Conservation (phyloP, 2,113 vertebrate genomes). For the Empidonax alnorum region DNA sequence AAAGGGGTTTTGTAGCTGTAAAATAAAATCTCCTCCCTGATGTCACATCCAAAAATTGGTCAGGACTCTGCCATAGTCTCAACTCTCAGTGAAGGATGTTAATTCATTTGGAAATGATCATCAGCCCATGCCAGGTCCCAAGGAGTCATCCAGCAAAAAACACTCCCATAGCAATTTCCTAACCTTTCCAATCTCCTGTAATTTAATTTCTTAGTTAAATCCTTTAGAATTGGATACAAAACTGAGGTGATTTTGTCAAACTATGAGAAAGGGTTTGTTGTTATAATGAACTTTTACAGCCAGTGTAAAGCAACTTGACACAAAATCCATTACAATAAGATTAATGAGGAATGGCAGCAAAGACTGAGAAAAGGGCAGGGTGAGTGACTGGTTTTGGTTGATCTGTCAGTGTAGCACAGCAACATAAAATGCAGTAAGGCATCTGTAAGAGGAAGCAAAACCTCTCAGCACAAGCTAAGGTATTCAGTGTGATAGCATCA, state of each 20-base stretch:
- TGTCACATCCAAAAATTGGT: neutral
- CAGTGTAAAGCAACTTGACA: constrained; percentile 35
- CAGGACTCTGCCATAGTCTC: neutral
- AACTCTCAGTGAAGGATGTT: neutral
- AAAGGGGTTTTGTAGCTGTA: neutral
- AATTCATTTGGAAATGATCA: neutral
- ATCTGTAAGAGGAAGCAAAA: constrained; percentile 16
- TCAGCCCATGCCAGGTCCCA: neutral
- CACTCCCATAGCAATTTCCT: neutral
- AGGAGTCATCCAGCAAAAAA: neutral
- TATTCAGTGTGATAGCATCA: constrained; percentile 43
- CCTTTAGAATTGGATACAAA: neutral
- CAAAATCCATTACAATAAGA: constrained; percentile 54
- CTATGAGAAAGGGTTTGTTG: neutral
- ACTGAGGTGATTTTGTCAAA: constrained; percentile 39
- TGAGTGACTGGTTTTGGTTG: constrained; percentile 23
- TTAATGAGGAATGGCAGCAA: constrained; percentile 25
- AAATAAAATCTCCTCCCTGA: neutral
- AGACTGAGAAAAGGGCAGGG: neutral
- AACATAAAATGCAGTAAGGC: constrained; percentile 20
- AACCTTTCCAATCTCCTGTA: neutral
- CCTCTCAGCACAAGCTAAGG: neutral
- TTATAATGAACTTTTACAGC: constrained; percentile 58
- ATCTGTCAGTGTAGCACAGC: constrained; percentile 25
- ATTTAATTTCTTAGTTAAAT: constrained; percentile 15